Percentiles rank a stretch among this genome's conserved stretches.
These are phyloP conservation scores for Nomada ruficornis DNA, from an alignment of 2,888 invertebrate species.

Conservation along the genomic window DNA sequence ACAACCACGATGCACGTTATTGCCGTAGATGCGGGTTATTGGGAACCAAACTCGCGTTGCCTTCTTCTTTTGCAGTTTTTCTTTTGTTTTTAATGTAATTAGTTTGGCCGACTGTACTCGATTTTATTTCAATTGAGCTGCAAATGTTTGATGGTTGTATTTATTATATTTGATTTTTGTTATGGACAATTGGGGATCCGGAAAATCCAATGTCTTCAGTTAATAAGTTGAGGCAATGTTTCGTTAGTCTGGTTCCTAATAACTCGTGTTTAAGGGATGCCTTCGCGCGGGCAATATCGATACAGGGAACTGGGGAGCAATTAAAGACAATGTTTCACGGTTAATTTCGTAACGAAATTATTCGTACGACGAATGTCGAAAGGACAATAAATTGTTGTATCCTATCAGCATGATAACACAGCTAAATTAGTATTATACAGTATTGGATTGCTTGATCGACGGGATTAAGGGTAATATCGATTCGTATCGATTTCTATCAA, in stretches of 20 bases:
- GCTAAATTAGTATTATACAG: conserved; percentile 62
- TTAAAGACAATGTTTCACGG: neutral
- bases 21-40: neutral
- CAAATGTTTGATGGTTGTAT: no score
- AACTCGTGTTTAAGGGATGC: neutral
- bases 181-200: no score
- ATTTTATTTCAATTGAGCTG: no score
- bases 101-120: no score
- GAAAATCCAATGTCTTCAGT: no score
- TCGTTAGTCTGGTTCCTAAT: neutral
- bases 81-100: neutral
- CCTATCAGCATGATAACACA: conserved; percentile 18
- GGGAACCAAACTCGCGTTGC: neutral
- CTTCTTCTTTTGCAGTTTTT: neutral
- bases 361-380: neutral
- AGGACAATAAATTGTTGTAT: conserved; percentile 52
- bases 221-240: neutral
- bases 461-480: no score
- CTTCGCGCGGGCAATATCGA: neutral
- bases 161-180: no score
- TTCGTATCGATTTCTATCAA: no score
- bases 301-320: neutral
- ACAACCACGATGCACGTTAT: neutral
- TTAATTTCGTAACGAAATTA: neutral
- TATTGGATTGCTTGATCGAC: conserved; percentile 52